phyloP scores from a whole-genome alignment of 2,888 invertebrate genomes.

The Parthenolecanium corni region DNA sequence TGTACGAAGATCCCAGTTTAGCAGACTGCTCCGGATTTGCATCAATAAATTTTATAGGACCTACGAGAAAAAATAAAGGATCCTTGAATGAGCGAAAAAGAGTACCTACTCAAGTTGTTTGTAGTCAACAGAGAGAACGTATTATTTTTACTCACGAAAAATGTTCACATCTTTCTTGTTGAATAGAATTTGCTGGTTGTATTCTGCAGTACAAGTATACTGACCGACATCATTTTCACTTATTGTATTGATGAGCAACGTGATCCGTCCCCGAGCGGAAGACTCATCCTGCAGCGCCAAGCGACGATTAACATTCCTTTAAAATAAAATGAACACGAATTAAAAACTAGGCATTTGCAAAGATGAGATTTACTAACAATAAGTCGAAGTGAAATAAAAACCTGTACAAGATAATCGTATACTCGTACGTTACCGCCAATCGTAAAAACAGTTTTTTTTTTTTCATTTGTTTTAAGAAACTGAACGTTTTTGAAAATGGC shows the following conservation, averaged over 20 bases:
- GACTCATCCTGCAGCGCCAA: not conserved
- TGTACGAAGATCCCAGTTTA: constrained; percentile 54
- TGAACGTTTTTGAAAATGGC: too few relatives aligned
- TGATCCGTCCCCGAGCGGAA: constrained; percentile 33
- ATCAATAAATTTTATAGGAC: constrained; percentile 74
- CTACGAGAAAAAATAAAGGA: constrained; percentile 42
- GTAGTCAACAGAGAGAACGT: too few relatives aligned
- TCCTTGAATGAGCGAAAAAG: too few relatives aligned
- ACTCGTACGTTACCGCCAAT: too few relatives aligned
- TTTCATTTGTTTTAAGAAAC: too few relatives aligned
- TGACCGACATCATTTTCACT: constrained; percentile 64
- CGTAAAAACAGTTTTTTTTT: too few relatives aligned
- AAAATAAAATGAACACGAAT: too few relatives aligned
- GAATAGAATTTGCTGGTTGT: constrained; percentile 52
- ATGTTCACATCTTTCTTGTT: constrained; percentile 60
- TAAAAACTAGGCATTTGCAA: too few relatives aligned
- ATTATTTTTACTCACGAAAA: constrained; percentile 45
- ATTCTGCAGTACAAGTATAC: constrained; percentile 49
- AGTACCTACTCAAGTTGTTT: too few relatives aligned
- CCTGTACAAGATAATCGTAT: too few relatives aligned
- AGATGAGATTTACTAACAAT: too few relatives aligned
- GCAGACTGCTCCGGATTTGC: constrained; percentile 75
- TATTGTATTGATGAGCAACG: constrained; percentile 36
- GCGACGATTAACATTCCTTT: not conserved
- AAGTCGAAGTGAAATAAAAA: too few relatives aligned